These are phyloP conservation scores for Penelope pileata DNA, from an alignment of 2,113 vertebrate species.

Conservation along the genomic window DNA sequence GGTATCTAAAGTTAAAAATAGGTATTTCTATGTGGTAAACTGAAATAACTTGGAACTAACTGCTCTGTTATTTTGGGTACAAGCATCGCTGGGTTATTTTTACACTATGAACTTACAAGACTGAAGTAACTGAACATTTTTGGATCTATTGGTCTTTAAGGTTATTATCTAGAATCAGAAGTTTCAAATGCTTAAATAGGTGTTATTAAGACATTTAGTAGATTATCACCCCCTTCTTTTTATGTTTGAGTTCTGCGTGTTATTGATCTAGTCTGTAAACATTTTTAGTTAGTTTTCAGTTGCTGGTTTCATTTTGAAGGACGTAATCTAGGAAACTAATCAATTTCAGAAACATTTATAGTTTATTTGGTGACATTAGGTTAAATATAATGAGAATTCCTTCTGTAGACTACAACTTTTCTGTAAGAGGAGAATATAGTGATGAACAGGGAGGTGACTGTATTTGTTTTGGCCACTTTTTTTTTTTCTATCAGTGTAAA, in stretches of 20 bases:
- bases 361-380: not conserved
- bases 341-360: not conserved
- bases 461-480: not conserved
- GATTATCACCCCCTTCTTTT: not conserved
- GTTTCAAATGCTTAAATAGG: not conserved
- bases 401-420: not conserved
- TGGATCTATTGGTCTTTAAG: not conserved
- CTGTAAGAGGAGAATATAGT: not conserved
- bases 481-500: not conserved
- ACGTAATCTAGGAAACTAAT: not conserved
- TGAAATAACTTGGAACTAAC: not conserved
- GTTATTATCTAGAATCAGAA: not conserved
- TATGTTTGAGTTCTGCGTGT: not conserved
- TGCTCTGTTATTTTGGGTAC: not conserved
- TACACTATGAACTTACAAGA: not conserved
- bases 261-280: not conserved
- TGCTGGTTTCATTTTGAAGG: not conserved
- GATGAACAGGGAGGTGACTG: not conserved
- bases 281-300: not conserved
- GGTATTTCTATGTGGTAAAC: not conserved
- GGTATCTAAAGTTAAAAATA: not conserved
- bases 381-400: not conserved
- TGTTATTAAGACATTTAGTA: not conserved
- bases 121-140: not conserved
- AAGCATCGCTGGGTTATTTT: not conserved